Base-by-base conservation (phyloP, 2,888 invertebrate species). In the Plutella xylostella region DNA sequence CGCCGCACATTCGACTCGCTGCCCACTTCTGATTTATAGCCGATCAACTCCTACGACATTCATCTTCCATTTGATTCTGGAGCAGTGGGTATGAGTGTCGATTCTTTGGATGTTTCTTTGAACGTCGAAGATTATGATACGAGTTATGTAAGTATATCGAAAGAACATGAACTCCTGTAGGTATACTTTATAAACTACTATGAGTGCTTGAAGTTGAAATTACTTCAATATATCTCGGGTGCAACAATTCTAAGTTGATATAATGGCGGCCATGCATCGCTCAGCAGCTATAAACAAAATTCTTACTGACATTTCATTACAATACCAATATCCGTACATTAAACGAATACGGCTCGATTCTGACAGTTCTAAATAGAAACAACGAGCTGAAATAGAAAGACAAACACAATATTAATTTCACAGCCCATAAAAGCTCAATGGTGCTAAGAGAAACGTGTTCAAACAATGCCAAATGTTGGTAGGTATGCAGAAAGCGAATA, bases 1-100 rank as follows among this genome's bases (percentile, higher is more conserved):
- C 42, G 44, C 31, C 44, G 41, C 41, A 34, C 47, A 48, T 50
- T 48, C 44, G 45, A 47, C 40, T 45, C 50, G 33, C 47, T 18
- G 47, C 50, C 48, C 49, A 52, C 52, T 42, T 25, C 31, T 19
- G 40, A 47, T 49, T 50, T 52, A 52, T 48, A 45, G 37, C 42
- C 45, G 41, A 50, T 45, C 25, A 20, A 46, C 31, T 34, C 38
- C 46, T 46, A 42, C 37, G 20, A 42, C 15, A 46, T 46, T 31
- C 37, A 46, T 42, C 38, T 42, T 40, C 28, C 28, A 28, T n/a
- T 28, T n/a, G n/a, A n/a, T n/a, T n/a, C n/a, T n/a, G n/a, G n/a
- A n/a, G n/a, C n/a, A n/a, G n/a, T n/a, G n/a, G n/a, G n/a, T n/a
- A n/a, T n/a, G n/a, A n/a, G n/a, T n/a, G n/a, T n/a, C n/a, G n/a